Conservation (phyloP, 2,797 vertebrate species). For the Arrhamphus sclerolepis region DNA sequence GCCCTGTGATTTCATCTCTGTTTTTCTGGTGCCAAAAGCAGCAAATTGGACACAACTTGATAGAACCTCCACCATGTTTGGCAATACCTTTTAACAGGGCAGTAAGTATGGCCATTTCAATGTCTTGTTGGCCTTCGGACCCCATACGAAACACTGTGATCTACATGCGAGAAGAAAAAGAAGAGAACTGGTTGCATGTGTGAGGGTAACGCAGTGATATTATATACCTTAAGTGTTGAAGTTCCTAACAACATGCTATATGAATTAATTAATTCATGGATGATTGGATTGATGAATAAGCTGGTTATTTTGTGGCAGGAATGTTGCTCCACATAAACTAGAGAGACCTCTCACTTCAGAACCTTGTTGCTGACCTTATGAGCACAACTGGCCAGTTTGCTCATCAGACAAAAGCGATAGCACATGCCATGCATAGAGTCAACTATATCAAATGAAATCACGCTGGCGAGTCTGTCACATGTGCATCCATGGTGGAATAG, state of each 20-base stretch:
- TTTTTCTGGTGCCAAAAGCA: too few relatives aligned
- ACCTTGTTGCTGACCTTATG: slow-evolving; percentile 23
- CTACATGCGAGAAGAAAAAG: slow-evolving; percentile 67
- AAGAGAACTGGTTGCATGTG: not conserved
- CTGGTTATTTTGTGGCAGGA: not conserved
- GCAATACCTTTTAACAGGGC: slow-evolving; percentile 93
- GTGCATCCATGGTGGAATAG: slow-evolving; percentile 55
- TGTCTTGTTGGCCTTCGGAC: slow-evolving; percentile 94
- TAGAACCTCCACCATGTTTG: too few relatives aligned
- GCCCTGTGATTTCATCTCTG: too few relatives aligned
- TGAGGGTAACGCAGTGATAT: not conserved
- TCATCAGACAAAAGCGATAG: slow-evolving; percentile 36
- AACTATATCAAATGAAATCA: slow-evolving; percentile 67
- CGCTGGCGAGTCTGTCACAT: slow-evolving; percentile 64
- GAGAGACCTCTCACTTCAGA: slow-evolving; percentile 6
- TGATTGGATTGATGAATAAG: not conserved
- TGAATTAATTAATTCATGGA: not conserved
- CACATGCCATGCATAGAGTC: slow-evolving; percentile 47
- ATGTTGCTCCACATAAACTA: not conserved
- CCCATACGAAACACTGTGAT: slow-evolving; percentile 98
- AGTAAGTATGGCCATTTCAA: slow-evolving; percentile 98
- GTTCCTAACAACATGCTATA: not conserved
- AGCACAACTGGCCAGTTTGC: slow-evolving; percentile 41
- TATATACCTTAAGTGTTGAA: too few relatives aligned
- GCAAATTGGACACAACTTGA: too few relatives aligned